These are phyloP conservation scores for Otus sunia DNA, from an alignment of 2,113 vertebrate species.

Conservation along the genomic window DNA sequence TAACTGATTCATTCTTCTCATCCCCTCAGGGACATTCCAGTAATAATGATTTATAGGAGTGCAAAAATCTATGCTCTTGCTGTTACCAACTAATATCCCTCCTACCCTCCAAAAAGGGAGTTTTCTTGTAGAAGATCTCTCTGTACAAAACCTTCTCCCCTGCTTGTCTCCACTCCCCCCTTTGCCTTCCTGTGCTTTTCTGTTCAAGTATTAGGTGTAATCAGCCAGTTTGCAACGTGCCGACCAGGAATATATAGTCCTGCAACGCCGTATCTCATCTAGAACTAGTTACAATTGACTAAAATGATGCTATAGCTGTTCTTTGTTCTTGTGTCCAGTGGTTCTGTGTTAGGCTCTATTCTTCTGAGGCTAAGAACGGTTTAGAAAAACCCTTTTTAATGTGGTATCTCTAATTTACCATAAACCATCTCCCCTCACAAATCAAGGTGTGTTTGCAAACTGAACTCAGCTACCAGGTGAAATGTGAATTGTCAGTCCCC, in stretches of 20 bases:
- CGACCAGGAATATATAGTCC: not conserved
- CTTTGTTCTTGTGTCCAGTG: not conserved
- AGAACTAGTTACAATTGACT: not conserved
- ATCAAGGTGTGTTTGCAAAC: not conserved
- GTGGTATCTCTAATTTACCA: not conserved
- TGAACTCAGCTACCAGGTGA: accelerated
- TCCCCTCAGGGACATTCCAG: constrained; percentile 59
- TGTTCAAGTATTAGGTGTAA: not conserved
- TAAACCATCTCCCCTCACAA: accelerated
- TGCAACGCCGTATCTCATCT: not conserved
- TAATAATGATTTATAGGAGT: constrained; percentile 74
- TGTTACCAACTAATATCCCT: constrained; percentile 35
- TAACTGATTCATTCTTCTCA: constrained; percentile 54
- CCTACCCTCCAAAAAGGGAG: constrained; percentile 41
- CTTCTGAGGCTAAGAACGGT: accelerated
- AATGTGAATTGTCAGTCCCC: accelerated
- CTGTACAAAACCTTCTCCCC: not conserved
- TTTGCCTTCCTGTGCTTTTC: not conserved
- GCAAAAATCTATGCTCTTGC: constrained; percentile 36
- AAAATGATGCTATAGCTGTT: not conserved
- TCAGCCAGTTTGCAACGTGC: not conserved
- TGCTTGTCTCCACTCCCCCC: not conserved
- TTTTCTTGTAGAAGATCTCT: not conserved
- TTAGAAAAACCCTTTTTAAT: not conserved
- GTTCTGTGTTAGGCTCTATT: not conserved